These are phyloP conservation scores for Prionailurus bengalensis DNA, from an alignment of 2,113 vertebrate species.

Conservation along the genomic window DNA sequence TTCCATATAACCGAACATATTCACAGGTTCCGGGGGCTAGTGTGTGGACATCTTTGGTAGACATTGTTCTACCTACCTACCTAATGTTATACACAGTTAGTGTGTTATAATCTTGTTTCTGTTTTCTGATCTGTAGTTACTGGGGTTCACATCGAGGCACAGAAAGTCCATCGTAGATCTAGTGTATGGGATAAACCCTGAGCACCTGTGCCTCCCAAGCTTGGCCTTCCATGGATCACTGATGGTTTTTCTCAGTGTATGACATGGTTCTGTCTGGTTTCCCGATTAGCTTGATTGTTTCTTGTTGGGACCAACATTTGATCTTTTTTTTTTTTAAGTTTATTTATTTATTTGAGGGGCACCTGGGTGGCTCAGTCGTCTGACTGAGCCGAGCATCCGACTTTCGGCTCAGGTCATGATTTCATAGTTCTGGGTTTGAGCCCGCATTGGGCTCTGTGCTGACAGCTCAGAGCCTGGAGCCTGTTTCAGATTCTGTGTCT, in stretches of 20 bases:
- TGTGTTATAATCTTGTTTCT: neutral
- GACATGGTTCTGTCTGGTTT: neutral
- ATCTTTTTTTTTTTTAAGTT: neutral
- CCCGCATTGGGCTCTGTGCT: no score
- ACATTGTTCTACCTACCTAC: neutral
- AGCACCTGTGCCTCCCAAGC: neutral
- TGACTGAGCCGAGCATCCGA: no score
- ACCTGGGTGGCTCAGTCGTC: no score
- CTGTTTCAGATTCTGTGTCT: no score
- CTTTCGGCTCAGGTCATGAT: no score
- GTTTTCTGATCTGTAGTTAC: conserved; percentile 11
- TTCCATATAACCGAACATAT: neutral
- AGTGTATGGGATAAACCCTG: neutral
- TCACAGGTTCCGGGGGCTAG: neutral
- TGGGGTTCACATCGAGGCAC: neutral
- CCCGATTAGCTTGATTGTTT: neutral
- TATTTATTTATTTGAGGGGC: no score
- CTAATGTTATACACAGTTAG: neutral
- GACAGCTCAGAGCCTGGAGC: no score
- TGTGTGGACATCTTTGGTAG: neutral
- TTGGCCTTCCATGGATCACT: neutral
- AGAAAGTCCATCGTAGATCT: neutral
- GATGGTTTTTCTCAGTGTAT: neutral
- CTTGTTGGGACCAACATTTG: neutral
- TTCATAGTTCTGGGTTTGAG: no score